Base-by-base conservation (phyloP, 1,140 invertebrate genomes). In the Hormaphis cornu region DNA sequence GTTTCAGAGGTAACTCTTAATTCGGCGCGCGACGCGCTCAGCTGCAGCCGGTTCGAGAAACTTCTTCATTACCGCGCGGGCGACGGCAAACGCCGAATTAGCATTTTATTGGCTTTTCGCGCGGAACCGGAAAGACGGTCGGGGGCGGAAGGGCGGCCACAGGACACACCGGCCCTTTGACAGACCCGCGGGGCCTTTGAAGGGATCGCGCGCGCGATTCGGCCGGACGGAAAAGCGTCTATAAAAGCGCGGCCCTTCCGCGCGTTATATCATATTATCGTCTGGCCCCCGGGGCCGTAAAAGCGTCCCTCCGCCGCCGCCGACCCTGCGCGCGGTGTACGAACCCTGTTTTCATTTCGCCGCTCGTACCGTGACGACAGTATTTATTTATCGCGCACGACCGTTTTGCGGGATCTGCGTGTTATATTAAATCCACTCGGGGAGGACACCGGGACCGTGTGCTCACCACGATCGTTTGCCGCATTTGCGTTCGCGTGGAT, bases 41-140 rank as follows among this genome's bases (percentile, higher is more conserved):
- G 7, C 35, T 37, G 30, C 10, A 18, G 59, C 12, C 28, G 42
- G n/a, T 61, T 35, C 18, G 48, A 35, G 24, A 50, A 50, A 50
- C 26, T 66, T 48, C 61, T 66, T 66, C 61, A 66, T 66, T 66
- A 66, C 44, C 35, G 61, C 44, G 61, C n/a, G n/a, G n/a, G n/a
- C n/a, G n/a, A n/a, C 28, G 61, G 44, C 28, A 66, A 66, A 66
- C 61, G 50, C 40, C 22, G 61, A 50, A 66, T 66, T 66, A 66
- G 61, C 61, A 66, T 66, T 66, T 66, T 66, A 66, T 66, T 66
- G 50, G 61, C 61, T 66, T 66, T 66, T 66, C 61, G 18, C 42
- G n/a, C 42, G n/a, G 61, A 33, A 50, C 61, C 61, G 61, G 61
- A 66, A 66, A 66, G 50, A 66, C 44, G 48, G 48, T 28, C 37